Percentiles rank a stretch among this genome's conserved stretches.
Evolutionary conservation across 2,797 vertebrate genomes (phyloP).

Genomic region (Botia kubotai): DNA sequence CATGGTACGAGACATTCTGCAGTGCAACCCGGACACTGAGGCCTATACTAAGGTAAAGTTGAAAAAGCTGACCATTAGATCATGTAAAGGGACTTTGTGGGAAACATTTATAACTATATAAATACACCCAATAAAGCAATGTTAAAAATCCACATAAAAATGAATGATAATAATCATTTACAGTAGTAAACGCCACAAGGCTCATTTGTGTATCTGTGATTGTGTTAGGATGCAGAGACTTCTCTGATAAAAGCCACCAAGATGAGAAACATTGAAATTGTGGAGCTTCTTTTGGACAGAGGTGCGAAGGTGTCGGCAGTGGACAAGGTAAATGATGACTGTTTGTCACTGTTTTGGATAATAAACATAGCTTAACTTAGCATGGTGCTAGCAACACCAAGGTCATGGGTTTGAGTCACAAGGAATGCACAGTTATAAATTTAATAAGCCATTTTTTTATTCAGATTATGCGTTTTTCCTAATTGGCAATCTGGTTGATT

Average conservation of each 20-base stretch:
- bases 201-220: not conserved
- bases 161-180: not conserved
- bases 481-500: too few species aligned
- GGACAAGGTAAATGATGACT: constrained; percentile 85
- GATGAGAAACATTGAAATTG: constrained; percentile 98
- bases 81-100: not conserved
- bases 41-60: constrained; percentile 91
- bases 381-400: not conserved
- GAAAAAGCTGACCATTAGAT: not conserved
- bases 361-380: not conserved
- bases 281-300: constrained; percentile 95
- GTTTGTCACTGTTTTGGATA: not conserved
- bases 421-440: not conserved
- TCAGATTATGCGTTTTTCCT: not conserved
- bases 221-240: constrained; percentile 90
- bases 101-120: not conserved
- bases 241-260: constrained; percentile 98
- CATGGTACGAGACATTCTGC: constrained; percentile 97
- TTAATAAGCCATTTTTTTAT: not conserved
- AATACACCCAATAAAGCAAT: not conserved
- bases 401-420: not conserved
- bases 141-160: not conserved
- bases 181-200: not conserved
- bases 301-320: constrained; percentile 94
- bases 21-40: constrained; percentile 97